These are phyloP conservation scores for Melitaea athalia DNA, from an alignment of 2,888 invertebrate species.

Conservation along the genomic window DNA sequence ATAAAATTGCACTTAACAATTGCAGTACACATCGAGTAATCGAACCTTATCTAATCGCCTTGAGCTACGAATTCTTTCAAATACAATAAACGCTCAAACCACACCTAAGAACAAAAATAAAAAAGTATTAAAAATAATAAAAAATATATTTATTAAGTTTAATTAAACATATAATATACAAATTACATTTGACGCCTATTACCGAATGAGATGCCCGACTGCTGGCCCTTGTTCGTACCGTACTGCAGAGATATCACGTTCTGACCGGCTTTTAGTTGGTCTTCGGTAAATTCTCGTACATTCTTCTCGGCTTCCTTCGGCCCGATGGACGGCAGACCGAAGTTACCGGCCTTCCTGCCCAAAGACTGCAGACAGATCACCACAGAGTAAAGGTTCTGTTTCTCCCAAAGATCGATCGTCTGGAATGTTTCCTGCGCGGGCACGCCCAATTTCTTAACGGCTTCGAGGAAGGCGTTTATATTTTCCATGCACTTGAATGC, in stretches of 20 bases:
- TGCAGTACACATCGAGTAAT: conserved; percentile 27
- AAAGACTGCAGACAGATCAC: conserved; percentile 96
- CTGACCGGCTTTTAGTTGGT: conserved; percentile 95
- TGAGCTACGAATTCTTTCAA: conserved; percentile 40
- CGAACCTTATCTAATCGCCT: conserved; percentile 55
- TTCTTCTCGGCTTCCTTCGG: conserved; percentile 98
- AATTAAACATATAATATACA: conserved; percentile 38
- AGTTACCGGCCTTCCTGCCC: conserved; percentile 94
- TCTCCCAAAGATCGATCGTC: conserved; percentile 99
- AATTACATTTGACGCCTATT: conserved; percentile 97
- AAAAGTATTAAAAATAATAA: conserved; percentile 50
- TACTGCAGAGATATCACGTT: conserved; percentile 97
- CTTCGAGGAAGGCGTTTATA: conserved; percentile 95
- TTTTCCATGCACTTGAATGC: conserved; percentile 99
- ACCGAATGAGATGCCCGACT: conserved; percentile 97
- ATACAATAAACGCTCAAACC: conserved; percentile 43
- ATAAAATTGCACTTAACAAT: conserved; percentile 41
- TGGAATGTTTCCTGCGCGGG: conserved; percentile 97
- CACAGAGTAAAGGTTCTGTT: conserved; percentile 97
- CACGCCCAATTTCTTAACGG: conserved; percentile 92
- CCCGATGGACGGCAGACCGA: conserved; percentile 93
- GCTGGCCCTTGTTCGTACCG: conserved; percentile 98
- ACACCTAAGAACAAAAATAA: conserved; percentile 45
- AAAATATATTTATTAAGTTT: conserved; percentile 59
- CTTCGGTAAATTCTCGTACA: conserved; percentile 94